Evolutionary conservation across 1,140 invertebrate genomes (phyloP).

Genomic region (Dinoponera quadriceps): DNA sequence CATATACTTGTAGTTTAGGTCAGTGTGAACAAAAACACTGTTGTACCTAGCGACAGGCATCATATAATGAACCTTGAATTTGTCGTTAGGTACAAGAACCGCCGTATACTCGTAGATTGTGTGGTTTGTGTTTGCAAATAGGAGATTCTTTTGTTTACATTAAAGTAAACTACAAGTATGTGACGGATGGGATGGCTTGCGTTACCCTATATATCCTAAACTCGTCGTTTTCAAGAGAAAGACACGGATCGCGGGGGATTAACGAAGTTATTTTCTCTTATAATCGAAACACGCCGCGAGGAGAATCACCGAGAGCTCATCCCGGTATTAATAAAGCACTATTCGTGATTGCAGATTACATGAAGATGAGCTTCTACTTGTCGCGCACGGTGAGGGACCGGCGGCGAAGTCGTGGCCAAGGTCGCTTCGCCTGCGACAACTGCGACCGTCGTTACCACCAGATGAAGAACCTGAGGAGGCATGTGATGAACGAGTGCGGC

Average conservation of each 20-base stretch:
- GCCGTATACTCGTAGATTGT: no score
- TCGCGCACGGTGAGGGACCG: constrained; percentile 32
- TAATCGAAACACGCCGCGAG: not conserved
- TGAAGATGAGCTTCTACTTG: constrained; percentile 57
- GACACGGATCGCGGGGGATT: constrained; percentile 7
- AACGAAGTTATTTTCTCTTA: constrained; percentile 1
- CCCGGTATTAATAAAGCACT: constrained; percentile 50
- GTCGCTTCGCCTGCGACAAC: constrained; percentile 79
- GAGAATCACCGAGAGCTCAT: not conserved
- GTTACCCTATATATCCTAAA: no score
- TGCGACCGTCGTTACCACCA: constrained; percentile 84
- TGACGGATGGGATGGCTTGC: no score
- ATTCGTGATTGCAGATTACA: constrained; percentile 73
- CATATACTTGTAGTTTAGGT: no score
- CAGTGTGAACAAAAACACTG: no score
- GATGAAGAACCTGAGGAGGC: constrained; percentile 80
- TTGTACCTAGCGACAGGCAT: no score
- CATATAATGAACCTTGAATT: no score
- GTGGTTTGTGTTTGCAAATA: no score
- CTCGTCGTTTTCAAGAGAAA: not conserved
- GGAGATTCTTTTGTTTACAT: no score
- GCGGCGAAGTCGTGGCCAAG: constrained; percentile 79
- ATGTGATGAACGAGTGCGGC: constrained; percentile 86
- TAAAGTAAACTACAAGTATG: no score
- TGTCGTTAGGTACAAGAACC: no score